A percentile compares a stretch with the other conserved stretches of the same genome.
Evolutionary conservation across 2,113 vertebrate genomes (phyloP).

Genomic region (Heterotis niloticus): DNA sequence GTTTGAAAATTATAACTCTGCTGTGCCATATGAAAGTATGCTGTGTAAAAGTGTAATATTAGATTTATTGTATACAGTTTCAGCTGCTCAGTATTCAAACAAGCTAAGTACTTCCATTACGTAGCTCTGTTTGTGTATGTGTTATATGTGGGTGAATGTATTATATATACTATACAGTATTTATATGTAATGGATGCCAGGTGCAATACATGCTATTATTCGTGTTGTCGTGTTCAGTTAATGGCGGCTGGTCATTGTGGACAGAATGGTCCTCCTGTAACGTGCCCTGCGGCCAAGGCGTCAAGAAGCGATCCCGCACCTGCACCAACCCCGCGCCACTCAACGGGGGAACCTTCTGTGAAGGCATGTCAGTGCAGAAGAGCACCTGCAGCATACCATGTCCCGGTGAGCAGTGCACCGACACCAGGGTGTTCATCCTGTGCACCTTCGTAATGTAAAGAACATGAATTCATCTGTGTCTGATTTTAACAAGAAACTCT

Average conservation of each 20-base stretch:
- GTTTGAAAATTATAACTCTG: too few species aligned
- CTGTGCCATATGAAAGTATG: too few species aligned
- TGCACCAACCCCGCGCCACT: conserved; percentile 94
- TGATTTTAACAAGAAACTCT: background rate
- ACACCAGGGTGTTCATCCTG: background rate
- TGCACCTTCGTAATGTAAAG: background rate
- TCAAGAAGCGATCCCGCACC: conserved; percentile 90
- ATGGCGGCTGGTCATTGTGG: conserved; percentile 95
- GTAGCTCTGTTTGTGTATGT: too few species aligned
- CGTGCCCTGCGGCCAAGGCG: conserved; percentile 82
- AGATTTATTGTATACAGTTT: too few species aligned
- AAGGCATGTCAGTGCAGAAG: conserved; percentile 95
- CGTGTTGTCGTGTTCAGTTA: conserved; percentile 65
- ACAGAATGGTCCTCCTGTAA: conserved; percentile 92
- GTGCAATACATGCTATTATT: background rate
- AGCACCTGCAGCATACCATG: conserved; percentile 85
- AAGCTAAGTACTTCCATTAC: too few species aligned
- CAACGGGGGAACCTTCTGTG: conserved; percentile 92
- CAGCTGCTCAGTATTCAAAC: too few species aligned
- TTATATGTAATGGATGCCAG: background rate
- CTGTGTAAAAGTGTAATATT: too few species aligned
- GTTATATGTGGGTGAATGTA: too few species aligned
- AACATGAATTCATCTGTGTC: background rate
- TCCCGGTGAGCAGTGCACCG: conserved; percentile 68
- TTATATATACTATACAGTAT: background rate